Evolutionary conservation across 2,797 vertebrate species (phyloP), one percentile per base, ranked within the genome.

Genomic region (Pagetopsis macropterus): DNA sequence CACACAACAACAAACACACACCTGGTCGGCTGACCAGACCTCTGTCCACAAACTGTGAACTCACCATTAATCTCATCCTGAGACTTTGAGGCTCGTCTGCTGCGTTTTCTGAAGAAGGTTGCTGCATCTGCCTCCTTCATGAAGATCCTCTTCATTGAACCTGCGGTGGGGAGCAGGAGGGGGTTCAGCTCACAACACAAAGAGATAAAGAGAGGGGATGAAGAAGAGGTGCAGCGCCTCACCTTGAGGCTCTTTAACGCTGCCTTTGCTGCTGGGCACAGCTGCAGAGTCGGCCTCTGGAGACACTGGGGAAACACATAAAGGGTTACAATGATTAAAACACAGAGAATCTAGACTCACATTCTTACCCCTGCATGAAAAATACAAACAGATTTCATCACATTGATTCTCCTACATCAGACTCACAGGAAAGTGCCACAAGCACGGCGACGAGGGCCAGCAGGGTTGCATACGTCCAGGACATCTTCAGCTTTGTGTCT

Each of bases 61-160:
- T 95, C 91, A 98, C 97, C 94, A 0, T 92, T 91, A 41, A 94
- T 83, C 89, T 98, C 95, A 33, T 95, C 93, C 78, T 81, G 94
- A 54, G 94, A 93, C 81, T 94, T 96, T 33, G 86, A 66, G 9
- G 91, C 94, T 43, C 95, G 91, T 84, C 88, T 93, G 92, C 80
- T 85, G 37, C 93, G 94, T 41, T 86, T 94, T 82, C 92, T 95
- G 86, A 97, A 95, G 91, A 97, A 96, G 87, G 91, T 93, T 1
- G 87, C 93, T 2, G 96, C 96, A 1, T 96, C 95, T 0, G 88
- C 84, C 76, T 94, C 95, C 55, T 91, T 93, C 92, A 96, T 91
- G 87, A 97, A 97, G 88, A 97, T 86, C 81, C 77, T 94, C 84
- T 75, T 90, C 72, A 92, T 86, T 8, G 81, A 65, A 69, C 85